Evolutionary conservation across 2,113 vertebrate genomes (phyloP).

Genomic region (Potamarius usumacintae): DNA sequence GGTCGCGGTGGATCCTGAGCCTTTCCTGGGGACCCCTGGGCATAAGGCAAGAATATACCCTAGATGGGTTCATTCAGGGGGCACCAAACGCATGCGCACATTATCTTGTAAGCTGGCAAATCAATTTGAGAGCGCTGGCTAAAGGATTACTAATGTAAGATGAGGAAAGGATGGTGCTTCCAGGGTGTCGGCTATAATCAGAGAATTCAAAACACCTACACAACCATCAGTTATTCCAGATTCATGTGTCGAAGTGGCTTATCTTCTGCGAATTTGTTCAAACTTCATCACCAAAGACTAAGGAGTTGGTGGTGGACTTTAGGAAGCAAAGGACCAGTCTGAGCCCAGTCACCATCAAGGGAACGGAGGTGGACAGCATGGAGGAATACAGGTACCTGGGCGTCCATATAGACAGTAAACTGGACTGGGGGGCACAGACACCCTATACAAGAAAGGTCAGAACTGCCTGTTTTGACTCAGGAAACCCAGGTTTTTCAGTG

Average conservation of each 20-base stretch:
- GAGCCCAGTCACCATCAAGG: too few relatives aligned
- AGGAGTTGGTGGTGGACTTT: too few relatives aligned
- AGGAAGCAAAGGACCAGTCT: too few relatives aligned
- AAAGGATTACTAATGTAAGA: background rate
- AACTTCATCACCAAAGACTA: too few relatives aligned
- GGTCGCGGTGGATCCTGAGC: too few relatives aligned
- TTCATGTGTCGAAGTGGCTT: background rate
- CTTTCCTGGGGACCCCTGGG: background rate
- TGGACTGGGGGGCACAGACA: too few relatives aligned
- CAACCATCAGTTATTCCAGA: background rate
- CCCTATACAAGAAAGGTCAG: too few relatives aligned
- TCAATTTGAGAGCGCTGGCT: background rate
- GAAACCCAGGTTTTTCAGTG: too few relatives aligned
- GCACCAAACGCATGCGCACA: background rate
- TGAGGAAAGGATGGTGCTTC: background rate
- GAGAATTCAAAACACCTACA: background rate
- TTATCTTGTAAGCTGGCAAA: background rate
- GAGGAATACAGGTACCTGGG: too few relatives aligned
- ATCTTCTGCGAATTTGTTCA: background rate
- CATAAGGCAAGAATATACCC: background rate
- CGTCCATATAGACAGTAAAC: too few relatives aligned
- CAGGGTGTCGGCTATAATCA: background rate
- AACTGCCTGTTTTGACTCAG: too few relatives aligned
- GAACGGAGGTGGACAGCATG: too few relatives aligned
- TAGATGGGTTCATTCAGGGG: background rate